A percentile compares a stretch with the other conserved stretches of the same genome.
These are phyloP conservation scores for Thymelicus acteon DNA, from an alignment of 2,888 invertebrate species.

Conservation along the genomic window DNA sequence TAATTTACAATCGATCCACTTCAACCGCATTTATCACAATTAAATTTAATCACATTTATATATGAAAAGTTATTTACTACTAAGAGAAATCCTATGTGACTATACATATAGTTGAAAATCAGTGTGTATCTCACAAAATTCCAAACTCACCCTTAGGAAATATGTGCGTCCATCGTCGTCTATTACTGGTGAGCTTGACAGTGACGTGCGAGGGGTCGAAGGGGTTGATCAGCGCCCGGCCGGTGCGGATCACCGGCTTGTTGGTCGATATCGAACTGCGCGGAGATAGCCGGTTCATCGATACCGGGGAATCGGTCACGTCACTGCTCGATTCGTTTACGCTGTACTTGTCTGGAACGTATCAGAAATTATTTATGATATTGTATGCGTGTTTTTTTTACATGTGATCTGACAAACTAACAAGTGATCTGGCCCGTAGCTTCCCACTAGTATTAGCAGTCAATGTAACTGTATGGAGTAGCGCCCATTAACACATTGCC, in stretches of 20 bases:
- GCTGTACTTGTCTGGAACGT: conserved; percentile 58
- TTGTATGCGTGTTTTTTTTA: not conserved
- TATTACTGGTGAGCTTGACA: conserved; percentile 97
- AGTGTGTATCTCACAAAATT: too few species aligned
- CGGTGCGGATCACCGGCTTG: conserved; percentile 88
- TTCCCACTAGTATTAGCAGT: too few species aligned
- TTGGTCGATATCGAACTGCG: conserved; percentile 69
- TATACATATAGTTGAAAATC: too few species aligned
- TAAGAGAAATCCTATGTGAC: too few species aligned
- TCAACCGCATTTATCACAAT: too few species aligned
- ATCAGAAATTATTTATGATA: not conserved
- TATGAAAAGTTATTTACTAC: too few species aligned
- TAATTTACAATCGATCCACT: too few species aligned
- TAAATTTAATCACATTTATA: too few species aligned
- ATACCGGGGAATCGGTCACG: conserved; percentile 65
- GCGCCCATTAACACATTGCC: too few species aligned
- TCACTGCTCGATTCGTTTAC: conserved; percentile 66
- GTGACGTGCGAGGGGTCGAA: conserved; percentile 99
- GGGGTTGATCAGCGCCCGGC: conserved; percentile 96
- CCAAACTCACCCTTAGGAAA: conserved; percentile 92
- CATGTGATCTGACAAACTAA: too few species aligned
- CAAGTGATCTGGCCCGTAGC: too few species aligned
- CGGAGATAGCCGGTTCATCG: conserved; percentile 66
- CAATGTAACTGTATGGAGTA: too few species aligned
- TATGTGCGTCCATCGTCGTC: conserved; percentile 98